Base-by-base conservation (phyloP, 2,797 vertebrate genomes). In the Epinephelus malabaricus region DNA sequence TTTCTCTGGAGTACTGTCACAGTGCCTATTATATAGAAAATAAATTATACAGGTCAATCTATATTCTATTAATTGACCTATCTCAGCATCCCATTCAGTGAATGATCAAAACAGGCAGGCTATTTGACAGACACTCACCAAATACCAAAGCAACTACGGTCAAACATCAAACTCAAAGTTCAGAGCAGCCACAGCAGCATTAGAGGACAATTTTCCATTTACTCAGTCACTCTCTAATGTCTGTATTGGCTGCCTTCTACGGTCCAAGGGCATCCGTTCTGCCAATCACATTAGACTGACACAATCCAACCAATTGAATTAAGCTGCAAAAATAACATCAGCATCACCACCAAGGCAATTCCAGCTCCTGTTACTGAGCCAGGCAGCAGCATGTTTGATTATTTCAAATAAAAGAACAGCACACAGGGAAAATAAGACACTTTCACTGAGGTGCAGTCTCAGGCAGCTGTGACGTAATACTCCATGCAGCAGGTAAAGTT, bases 281-380 rank as follows among this genome's bases (percentile, higher is more conserved):
- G 76, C 81, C 90, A 92, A 92, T 92, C 83, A 90, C 88, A 90
- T 94, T 93, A 92, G 82, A 86, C 63, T 6, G 79, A 87, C 83
- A 88, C 86, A 78, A 89, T 88, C 76, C 73, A 56, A 79, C 79
- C 82, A 83, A 93, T 82, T 83, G 73, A 92, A 92, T 91, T 90
- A 93, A 61, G 78, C 63, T 61, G 38, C 84, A 87, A 88, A 92
- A 87, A 91, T 88, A 90, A 87, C 89, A 85, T 72, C 88, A 84
- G 81, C 82, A 76, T 85, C 83, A 58, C 59, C 67, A 66, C 45
- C 62, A 30, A 72, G 82, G 60, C 70, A 76, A 54, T 61, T 74
- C 74, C 81, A 75, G 78, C 54, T 77, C 38, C 59, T 59, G 40
- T 64, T 47, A 60, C 63, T 34, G 59, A 66, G 70, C 60, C 64